These are phyloP conservation scores for Mythimna ferrago DNA, from an alignment of 2,888 invertebrate genomes.

Conservation along the genomic window DNA sequence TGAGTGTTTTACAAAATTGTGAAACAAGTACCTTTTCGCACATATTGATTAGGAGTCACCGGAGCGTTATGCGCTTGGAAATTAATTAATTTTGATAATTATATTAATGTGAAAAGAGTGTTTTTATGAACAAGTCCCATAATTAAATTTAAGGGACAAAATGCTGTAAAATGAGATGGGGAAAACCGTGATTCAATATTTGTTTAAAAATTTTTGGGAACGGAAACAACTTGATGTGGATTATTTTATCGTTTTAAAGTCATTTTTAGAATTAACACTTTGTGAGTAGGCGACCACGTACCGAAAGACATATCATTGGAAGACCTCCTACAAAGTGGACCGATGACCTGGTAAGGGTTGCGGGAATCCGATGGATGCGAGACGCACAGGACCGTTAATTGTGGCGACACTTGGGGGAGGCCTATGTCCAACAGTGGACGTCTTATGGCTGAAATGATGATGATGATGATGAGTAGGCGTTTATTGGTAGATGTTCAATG, in stretches of 20 bases:
- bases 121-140: slow-evolving; percentile 4
- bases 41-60: slow-evolving; percentile 49
- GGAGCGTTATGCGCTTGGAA: slow-evolving; percentile 17
- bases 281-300: neutral
- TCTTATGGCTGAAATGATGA: no score
- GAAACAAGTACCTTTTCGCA: slow-evolving; percentile 30
- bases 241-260: neutral
- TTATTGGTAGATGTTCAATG: no score
- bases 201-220: neutral
- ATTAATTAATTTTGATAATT: slow-evolving; percentile 48
- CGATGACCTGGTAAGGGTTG: no score
- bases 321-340: no score
- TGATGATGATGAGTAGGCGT: neutral
- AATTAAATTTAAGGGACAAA: slow-evolving; percentile 5
- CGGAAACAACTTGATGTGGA: neutral
- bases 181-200: neutral
- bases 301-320: no score
- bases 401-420: no score
- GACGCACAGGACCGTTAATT: no score
- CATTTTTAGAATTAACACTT: neutral
- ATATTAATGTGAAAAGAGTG: slow-evolving; percentile 25
- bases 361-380: no score
- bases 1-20: slow-evolving; percentile 39
- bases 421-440: no score
- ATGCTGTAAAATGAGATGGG: neutral